Evolutionary conservation across 1,140 invertebrate genomes (phyloP).

Genomic region (Megalonaias nervosa): DNA sequence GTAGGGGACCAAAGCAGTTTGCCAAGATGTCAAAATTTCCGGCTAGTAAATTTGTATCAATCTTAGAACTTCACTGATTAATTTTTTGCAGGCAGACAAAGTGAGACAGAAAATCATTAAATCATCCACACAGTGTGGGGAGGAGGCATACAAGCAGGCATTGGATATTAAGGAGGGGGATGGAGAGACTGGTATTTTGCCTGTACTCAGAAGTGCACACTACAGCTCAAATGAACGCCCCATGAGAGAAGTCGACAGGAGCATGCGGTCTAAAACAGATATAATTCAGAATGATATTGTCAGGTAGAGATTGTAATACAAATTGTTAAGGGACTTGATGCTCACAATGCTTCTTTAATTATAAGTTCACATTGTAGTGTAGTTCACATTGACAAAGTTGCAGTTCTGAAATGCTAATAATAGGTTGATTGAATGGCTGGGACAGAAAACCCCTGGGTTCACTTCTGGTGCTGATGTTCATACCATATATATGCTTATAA

Average conservation of each 20-base stretch:
- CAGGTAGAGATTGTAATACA: constrained; percentile 73
- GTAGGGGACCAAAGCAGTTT: too few relatives aligned
- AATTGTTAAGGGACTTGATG: background rate
- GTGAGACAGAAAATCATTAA: constrained; percentile 82
- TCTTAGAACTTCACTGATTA: constrained; percentile 7
- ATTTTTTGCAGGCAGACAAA: constrained; percentile 76
- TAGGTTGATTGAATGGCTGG: background rate
- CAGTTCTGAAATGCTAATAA: background rate
- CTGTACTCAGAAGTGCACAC: constrained; percentile 79
- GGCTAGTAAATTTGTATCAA: background rate
- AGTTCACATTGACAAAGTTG: too few relatives aligned
- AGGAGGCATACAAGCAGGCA: constrained; percentile 79
- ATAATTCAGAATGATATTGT: constrained; percentile 92
- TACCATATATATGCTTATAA: background rate
- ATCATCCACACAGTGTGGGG: constrained; percentile 78
- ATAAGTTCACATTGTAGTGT: too few relatives aligned
- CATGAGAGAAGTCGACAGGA: constrained; percentile 85
- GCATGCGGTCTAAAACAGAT: constrained; percentile 89
- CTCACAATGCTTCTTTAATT: background rate
- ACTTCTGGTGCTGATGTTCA: background rate
- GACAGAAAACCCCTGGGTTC: background rate
- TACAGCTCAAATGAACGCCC: constrained; percentile 82
- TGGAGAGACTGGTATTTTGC: constrained; percentile 31
- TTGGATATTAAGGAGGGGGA: constrained; percentile 79
- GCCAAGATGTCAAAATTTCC: too few relatives aligned